Conservation (phyloP, 2,113 vertebrate species). For the Cyanoramphus novaezelandiae region DNA sequence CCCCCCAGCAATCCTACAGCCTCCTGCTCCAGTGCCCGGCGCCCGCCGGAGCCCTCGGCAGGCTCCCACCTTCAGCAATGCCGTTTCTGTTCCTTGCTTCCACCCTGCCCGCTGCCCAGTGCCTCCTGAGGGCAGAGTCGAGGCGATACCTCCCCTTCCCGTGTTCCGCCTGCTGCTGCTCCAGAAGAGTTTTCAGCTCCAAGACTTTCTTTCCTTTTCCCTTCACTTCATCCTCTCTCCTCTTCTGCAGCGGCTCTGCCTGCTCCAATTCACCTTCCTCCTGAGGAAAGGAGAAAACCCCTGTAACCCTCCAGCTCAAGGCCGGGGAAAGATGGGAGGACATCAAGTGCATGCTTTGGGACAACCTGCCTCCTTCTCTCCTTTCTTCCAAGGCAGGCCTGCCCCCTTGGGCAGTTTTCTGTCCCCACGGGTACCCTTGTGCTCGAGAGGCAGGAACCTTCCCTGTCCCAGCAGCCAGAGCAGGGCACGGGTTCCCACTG, state of each 20-base stretch:
- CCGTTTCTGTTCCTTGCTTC: not conserved
- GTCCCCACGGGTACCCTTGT: not conserved
- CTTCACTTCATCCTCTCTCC: constrained; percentile 79
- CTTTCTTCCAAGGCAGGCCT: not conserved
- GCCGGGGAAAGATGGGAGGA: not conserved
- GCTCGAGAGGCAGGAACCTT: not conserved
- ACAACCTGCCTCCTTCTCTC: not conserved
- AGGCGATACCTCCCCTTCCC: constrained; percentile 69
- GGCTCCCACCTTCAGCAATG: not conserved
- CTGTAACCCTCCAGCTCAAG: not conserved
- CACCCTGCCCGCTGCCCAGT: rapidly evolving
- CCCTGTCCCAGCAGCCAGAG: not conserved
- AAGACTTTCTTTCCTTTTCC: constrained; percentile 78
- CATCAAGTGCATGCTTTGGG: rapidly evolving
- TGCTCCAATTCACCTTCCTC: constrained; percentile 75
- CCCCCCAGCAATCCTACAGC: not conserved
- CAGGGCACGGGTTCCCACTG: rapidly evolving
- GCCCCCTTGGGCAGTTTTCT: rapidly evolving
- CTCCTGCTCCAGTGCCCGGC: too few species aligned
- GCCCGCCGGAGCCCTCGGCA: not conserved
- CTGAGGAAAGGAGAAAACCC: not conserved
- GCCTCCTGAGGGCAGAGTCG: not conserved
- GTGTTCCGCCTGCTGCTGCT: constrained; percentile 75
- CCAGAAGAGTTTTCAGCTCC: constrained; percentile 77
- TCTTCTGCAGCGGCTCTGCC: constrained; percentile 72